Evolutionary conservation across 2,888 invertebrate species (phyloP).

Genomic region (Criorhina ranunculi): DNA sequence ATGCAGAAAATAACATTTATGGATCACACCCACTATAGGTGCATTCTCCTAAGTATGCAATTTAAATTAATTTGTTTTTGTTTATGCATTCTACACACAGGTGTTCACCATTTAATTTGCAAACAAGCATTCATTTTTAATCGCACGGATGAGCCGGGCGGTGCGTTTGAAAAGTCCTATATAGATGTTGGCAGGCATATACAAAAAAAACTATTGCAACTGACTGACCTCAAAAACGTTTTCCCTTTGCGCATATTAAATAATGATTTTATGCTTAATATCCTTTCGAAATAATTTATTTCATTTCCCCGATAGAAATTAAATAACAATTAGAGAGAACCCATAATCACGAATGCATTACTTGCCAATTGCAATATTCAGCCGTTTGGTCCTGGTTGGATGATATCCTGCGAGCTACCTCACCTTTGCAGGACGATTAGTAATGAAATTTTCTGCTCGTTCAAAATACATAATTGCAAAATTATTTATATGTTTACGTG

Average conservation of each 20-base stretch:
- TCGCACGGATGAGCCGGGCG: neutral
- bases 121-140: constrained; percentile 11
- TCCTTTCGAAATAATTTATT: constrained; percentile 72
- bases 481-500: constrained; percentile 54
- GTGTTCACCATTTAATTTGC: constrained; percentile 9
- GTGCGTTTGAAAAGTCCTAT: neutral
- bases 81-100: neutral
- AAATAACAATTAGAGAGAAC: constrained; percentile 68
- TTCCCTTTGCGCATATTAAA: constrained; percentile 54
- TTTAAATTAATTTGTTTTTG: constrained; percentile 1
- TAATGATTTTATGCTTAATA: constrained; percentile 72
- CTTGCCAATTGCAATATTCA: constrained; percentile 71
- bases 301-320: constrained; percentile 71
- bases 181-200: neutral
- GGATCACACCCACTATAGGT: no score
- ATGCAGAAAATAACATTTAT: no score
- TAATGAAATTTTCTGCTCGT: constrained; percentile 41
- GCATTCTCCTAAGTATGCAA: neutral
- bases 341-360: constrained; percentile 67
- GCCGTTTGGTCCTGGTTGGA: neutral
- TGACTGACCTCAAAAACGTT: constrained; percentile 42
- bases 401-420: constrained; percentile 10
- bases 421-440: constrained; percentile 45
- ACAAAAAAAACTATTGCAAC: constrained; percentile 29
- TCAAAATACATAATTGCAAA: constrained; percentile 64